Base-by-base conservation (phyloP, 2,888 invertebrate genomes). In the Lumbricus terrestris region DNA sequence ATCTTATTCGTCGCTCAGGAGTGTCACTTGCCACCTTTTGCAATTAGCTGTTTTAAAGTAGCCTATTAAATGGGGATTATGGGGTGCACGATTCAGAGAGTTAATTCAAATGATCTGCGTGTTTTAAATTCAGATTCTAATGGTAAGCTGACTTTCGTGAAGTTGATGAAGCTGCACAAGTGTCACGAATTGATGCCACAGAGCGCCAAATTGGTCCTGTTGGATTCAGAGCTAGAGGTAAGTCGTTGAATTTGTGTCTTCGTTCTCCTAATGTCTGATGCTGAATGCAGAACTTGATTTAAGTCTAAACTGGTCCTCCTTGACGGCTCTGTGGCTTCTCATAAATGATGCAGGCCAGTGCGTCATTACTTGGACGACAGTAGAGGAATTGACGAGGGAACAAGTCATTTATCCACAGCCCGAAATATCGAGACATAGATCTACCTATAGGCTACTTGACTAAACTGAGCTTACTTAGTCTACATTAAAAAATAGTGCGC, bases 141-240 rank as follows among this genome's bases (percentile, higher is more conserved):
- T 23, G 35, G 35, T 23, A 85, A 85, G 37, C 85, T 85, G 85
- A 85, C 35, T 8, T 85, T 85, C 34, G 85, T 85, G 6, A 85
- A 85, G 85, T 16, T 85, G 34, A 34, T 85, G 23, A 89, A 89
- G 38, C 33, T 40, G 40, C 82, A 89, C 83, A 89, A 40, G 40
- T 89, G 89, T 33, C 82, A 89, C 89, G 82, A 89, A 33, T 35
- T 89, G 40, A 89, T 89, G 82, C 89, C 89, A 23, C 54, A 37
- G 34, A 89, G 89, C 40, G 82, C 69, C 29, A 89, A 38, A 40
- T 37, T 89, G 29, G 89, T 89, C 37, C 89, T 89, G 33, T 35
- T 89, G 29, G 89, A 89, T 89, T 89, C 89, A 8, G 89, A 89
- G 69, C 40, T 89, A 15, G n/a, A 82, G 89, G 89, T 89, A 54